Evolutionary conservation across 1,140 invertebrate genomes (phyloP).

Genomic region (Euura saliciscinereae): DNA sequence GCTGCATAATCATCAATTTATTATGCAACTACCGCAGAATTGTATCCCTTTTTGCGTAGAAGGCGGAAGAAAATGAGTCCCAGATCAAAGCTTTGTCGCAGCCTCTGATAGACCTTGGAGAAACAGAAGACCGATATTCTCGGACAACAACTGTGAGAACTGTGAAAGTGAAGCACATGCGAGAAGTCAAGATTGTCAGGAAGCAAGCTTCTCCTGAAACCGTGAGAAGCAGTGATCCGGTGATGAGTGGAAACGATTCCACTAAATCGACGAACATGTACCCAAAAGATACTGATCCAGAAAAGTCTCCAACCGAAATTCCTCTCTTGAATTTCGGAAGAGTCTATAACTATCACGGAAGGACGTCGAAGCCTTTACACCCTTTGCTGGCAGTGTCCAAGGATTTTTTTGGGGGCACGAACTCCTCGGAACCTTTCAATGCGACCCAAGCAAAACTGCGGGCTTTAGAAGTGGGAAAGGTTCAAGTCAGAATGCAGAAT

Average conservation of each 20-base stretch:
- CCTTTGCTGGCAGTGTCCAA: too few relatives aligned
- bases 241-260: too few relatives aligned
- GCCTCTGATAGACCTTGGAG: neutral
- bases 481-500: conserved; percentile 57
- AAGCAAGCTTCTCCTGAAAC: neutral
- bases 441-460: neutral
- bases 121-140: neutral
- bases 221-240: too few relatives aligned
- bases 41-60: neutral
- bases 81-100: neutral
- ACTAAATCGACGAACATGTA: too few relatives aligned
- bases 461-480: conserved; percentile 36
- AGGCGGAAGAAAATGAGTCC: neutral
- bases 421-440: neutral
- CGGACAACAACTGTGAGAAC: neutral
- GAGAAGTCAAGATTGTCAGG: neutral
- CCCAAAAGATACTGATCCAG: too few relatives aligned
- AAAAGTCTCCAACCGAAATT: too few relatives aligned
- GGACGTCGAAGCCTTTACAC: too few relatives aligned
- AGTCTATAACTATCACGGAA: neutral
- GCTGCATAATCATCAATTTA: neutral
- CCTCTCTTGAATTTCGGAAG: neutral
- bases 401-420: neutral
- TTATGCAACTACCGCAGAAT: neutral
- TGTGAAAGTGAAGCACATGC: neutral